These are phyloP conservation scores for Odontomyia ornata DNA, from an alignment of 2,888 invertebrate species.

Conservation along the genomic window DNA sequence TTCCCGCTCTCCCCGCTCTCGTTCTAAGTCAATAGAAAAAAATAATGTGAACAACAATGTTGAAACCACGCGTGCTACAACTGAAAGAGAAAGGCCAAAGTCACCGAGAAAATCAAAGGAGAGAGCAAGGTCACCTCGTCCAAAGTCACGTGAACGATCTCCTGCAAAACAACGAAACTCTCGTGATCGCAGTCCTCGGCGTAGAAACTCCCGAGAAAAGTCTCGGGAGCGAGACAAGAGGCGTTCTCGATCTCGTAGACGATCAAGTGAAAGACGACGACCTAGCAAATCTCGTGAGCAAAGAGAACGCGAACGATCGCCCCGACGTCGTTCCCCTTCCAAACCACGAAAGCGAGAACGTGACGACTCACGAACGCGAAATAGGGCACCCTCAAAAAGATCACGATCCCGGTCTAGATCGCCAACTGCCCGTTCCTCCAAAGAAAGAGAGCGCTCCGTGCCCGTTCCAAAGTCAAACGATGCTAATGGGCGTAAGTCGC, in stretches of 20 bases:
- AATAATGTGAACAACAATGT: constrained; percentile 54
- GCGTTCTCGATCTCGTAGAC: constrained; percentile 54
- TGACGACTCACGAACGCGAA: constrained; percentile 51
- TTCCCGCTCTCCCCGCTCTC: constrained; percentile 62
- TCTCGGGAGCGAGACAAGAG: constrained; percentile 54
- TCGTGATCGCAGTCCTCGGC: constrained; percentile 55
- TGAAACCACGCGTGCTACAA: constrained; percentile 46
- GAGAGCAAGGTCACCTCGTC: constrained; percentile 60
- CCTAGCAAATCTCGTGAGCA: constrained; percentile 55
- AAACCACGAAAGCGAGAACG: constrained; percentile 46
- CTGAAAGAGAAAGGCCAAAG: constrained; percentile 42
- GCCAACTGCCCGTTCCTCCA: constrained; percentile 47
- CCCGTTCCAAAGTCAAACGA: constrained; percentile 27
- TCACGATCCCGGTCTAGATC: constrained; percentile 54
- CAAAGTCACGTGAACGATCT: constrained; percentile 58
- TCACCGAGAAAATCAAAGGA: constrained; percentile 56
- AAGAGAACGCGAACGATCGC: constrained; percentile 51
- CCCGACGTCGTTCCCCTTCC: constrained; percentile 56
- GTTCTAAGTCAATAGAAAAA: constrained; percentile 60
- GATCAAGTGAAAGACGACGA: constrained; percentile 51
- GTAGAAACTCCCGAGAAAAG: constrained; percentile 48
- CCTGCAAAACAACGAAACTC: constrained; percentile 56
- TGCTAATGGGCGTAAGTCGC: constrained; percentile 35
- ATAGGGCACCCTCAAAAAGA: constrained; percentile 47
- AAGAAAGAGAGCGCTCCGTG: constrained; percentile 13